Evolutionary conservation across 2,888 invertebrate species (phyloP).

Genomic region (Orthonevra nobilis): DNA sequence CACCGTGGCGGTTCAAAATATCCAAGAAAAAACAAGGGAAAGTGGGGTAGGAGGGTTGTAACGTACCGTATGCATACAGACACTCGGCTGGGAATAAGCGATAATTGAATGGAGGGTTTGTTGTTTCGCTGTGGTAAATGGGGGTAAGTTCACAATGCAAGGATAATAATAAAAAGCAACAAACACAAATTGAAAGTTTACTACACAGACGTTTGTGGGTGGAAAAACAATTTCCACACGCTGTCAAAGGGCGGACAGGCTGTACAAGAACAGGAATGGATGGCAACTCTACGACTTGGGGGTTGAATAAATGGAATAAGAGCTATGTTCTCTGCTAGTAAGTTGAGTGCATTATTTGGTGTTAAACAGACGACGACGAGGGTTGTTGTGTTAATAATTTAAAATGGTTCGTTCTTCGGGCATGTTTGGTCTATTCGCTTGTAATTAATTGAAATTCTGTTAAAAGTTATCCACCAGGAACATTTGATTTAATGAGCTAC

Average conservation of each 20-base stretch:
- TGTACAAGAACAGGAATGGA: neutral
- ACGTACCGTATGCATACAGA: constrained; percentile 36
- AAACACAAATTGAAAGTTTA: constrained; percentile 70
- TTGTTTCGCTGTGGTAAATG: constrained; percentile 39
- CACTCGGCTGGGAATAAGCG: constrained; percentile 64
- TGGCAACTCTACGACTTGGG: neutral
- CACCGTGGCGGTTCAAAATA: constrained; percentile 16
- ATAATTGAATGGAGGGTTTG: constrained; percentile 69
- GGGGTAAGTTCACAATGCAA: constrained; percentile 67
- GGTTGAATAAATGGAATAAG: constrained; percentile 8
- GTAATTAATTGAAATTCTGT: constrained; percentile 54
- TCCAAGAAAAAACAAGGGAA: constrained; percentile 8
- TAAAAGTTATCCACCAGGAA: constrained; percentile 52
- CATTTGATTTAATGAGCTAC: constrained; percentile 56
- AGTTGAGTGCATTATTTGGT: constrained; percentile 66
- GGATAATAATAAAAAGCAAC: constrained; percentile 67
- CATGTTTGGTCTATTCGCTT: constrained; percentile 25
- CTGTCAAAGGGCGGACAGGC: constrained; percentile 19
- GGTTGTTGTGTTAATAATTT: constrained; percentile 64
- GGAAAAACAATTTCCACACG: constrained; percentile 52
- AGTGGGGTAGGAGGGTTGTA: constrained; percentile 22
- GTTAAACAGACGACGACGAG: constrained; percentile 38
- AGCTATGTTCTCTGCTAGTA: constrained; percentile 42
- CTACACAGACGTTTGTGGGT: constrained; percentile 65
- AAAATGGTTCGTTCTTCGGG: constrained; percentile 32